Base-by-base conservation (phyloP, 1,140 invertebrate species). In the fruit fly (Drosophila melanogaster) region DNA sequence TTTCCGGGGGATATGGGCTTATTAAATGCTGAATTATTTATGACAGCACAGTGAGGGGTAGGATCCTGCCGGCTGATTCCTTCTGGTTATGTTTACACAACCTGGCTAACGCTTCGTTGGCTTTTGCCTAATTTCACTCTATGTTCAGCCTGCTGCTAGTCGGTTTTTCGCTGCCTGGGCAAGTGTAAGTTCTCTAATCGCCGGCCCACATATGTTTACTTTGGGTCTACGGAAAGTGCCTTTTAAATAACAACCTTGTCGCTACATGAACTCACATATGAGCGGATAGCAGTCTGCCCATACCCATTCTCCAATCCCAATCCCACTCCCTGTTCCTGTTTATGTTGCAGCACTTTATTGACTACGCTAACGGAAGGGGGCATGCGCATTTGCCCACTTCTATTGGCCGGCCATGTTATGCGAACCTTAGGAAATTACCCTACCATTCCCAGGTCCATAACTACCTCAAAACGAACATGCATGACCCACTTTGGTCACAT, bases 401-500 rank as follows among this genome's bases (percentile, higher is more conserved):
- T 58, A 37, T 56, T 51, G 43, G n/a, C 38, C 30, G 62, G 44
- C 70, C 51, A 64, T 40, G 40, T 81, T 55, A 54, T 76, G 75
- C 77, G 70, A 89, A 77, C 60, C 83, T 76, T 60, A 54, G 75
- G 79, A 73, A 86, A 77, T 81, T 77, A 59, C 74, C 49, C 62
- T 30, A 56, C 50, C 40, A 50, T 37, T 67, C 41, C 51, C 72
- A 33, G 49, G 11, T 54, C 49, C 49, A 43, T 64, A 47, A 72
- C 49, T 53, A 50, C 59, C 64, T 67, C 46, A 8, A 8, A 66
- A 43, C 30, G 56, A 59, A 64, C 83, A 81, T 77, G 74, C 60
- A 78, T 85, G 81, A 85, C 81, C 83, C 78, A 85, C 64, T 81
- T 86, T 70, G 49, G 44, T 51, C 56, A 65, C 69, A 74, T 83